A percentile compares a stretch with the other conserved stretches of the same genome.
Evolutionary conservation across 2,113 vertebrate genomes (phyloP).

Genomic region (Delphinapterus leucas): DNA sequence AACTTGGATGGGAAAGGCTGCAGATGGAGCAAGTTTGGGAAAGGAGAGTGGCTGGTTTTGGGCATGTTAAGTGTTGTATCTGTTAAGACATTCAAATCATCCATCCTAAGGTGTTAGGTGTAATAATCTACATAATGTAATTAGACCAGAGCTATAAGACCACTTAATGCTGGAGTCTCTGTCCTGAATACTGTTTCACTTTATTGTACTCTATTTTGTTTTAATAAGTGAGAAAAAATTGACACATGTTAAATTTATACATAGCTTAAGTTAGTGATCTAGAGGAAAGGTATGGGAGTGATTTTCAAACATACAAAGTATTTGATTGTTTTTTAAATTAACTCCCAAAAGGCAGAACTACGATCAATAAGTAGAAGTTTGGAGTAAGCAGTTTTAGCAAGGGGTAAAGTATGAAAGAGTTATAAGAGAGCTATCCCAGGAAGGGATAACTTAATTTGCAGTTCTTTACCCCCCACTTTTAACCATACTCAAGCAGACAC

Average conservation of each 20-base stretch:
- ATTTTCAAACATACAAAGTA: background rate
- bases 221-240: background rate
- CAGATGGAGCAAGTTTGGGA: background rate
- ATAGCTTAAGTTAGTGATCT: background rate
- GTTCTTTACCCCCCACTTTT: background rate
- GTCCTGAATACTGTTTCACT: background rate
- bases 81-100: background rate
- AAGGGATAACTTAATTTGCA: background rate
- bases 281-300: background rate
- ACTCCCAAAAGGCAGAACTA: background rate
- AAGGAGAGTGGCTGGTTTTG: background rate
- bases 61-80: background rate
- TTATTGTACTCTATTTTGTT: background rate
- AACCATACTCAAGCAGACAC: background rate
- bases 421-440: background rate
- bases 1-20: background rate
- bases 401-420: background rate
- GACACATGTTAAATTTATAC: background rate
- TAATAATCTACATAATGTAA: background rate
- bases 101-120: background rate
- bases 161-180: background rate
- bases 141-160: background rate
- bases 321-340: background rate
- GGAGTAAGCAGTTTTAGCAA: constrained; percentile 3
- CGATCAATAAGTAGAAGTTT: background rate